Base-by-base conservation (phyloP, 2,888 invertebrate species). In the Stenoptilia bipunctidactyla region DNA sequence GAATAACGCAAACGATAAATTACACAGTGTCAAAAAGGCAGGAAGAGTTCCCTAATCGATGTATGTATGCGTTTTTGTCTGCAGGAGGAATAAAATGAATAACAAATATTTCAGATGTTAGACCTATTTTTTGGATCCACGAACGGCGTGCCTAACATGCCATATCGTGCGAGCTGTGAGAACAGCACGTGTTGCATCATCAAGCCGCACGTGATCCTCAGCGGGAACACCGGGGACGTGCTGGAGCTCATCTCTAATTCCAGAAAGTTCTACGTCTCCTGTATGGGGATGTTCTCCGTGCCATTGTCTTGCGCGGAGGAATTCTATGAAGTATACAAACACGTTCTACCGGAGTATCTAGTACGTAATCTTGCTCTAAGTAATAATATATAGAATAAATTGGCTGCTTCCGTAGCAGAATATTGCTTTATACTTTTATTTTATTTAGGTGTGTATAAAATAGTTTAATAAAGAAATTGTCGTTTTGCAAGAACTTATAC, bases 261-360 rank as follows among this genome's bases (percentile, higher is more conserved):
- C n/a, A 86, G 88, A 40, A 88, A 88, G 13, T 97, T 92, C 58
- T 85, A 85, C 44, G 89, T 97, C 42, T 89, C 91, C 0, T 94
- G 92, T 0, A 84, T 96, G 57, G 90, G 93, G 59, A 90, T 93
- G 87, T 90, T 92, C 58, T 83, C 89, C 41, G 77, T 97, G 54
- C 92, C 90, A 52, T 83, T 90, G 34, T 83, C 88, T 0, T 92
- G 94, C 63, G 93, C 94, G 13, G 90, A 92, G 66, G 96, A 97
- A 66, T 97, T 97, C 79, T 89, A 91, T 54, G 96, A 97, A 83
- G 89, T 97, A 12, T 97, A 97, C 67, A 93, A 93, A 66, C 94
- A 93, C 1, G 92, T 94, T 38, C 69, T 93, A 15, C 87, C 90
- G 1, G 93, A 94, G 59, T 92, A 89, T 61, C 85, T 87, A 61